Evolutionary conservation across 2,888 invertebrate species (phyloP), one percentile per base, ranked within the genome.

Genomic region (Folsomia manolachei): DNA sequence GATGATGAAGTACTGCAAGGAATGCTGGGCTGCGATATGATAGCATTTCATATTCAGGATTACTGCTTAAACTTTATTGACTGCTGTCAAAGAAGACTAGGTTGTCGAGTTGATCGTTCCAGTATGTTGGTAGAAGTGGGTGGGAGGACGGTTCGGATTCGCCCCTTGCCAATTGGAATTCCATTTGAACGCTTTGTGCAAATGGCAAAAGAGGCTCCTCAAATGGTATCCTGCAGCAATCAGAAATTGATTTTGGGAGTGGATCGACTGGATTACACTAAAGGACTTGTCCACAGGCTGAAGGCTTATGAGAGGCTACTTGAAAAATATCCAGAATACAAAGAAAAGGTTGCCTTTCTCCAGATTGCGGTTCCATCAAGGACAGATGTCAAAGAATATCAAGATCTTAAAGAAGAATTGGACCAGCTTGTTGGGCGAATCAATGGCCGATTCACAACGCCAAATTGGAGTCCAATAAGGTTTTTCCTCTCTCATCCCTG

Each of bases 1-100:
- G 91, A 93, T n/a, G 94, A 94, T 84, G 95, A 95, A 85, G 91
- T 96, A 70, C 87, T 96, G 27, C 94, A 95, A 84, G 95, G 95
- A 77, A 91, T 96, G 88, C 87, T 96, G 68, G 91, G 90, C 88
- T 94, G 94, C 84, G 95, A 95, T 82, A 91, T 95, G 91, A 94
- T 95, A 62, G 94, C 94, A 53, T 95, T 95, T 83, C 95, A 95
- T 83, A 94, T 94, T 81, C 90, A 91, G 78, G 94, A 94, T 83
- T 94, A 95, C 83, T 94, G 94, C 82, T 84, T 94, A 75, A 94
- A 95, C 84, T 95, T 95, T 82, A 92, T 95, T 51, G 94, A 94
- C 82, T 94, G 94, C 83, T 94, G 94, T 83, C 93, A 94, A 84
- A 88, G 94, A 79, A 89, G 91, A 82, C 65, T 81, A 27, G 94